Conservation (phyloP, 2,888 invertebrate genomes). For the Nemoura dubitans region DNA sequence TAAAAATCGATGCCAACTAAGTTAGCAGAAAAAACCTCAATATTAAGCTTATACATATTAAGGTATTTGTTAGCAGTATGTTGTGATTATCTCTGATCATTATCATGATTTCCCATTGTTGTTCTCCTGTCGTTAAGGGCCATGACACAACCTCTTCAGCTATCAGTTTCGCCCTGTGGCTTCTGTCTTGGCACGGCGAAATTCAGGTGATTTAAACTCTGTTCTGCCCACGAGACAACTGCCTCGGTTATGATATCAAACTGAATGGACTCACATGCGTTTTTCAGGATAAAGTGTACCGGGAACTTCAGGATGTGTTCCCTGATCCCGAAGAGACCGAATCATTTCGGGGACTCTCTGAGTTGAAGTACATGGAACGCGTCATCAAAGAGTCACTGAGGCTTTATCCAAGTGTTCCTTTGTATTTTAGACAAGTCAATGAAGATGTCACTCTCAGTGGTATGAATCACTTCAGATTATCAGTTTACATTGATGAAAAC, state of each 20-base stretch:
- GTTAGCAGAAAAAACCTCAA: too few species aligned
- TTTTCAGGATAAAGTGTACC: conserved; percentile 60
- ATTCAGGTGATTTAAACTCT: conserved; percentile 54
- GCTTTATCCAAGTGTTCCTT: conserved; percentile 72
- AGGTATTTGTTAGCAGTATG: too few species aligned
- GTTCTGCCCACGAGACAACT: neutral
- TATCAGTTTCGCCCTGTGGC: conserved; percentile 53
- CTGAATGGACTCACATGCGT: too few species aligned
- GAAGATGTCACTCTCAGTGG: conserved; percentile 49
- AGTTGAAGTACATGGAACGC: conserved; percentile 73
- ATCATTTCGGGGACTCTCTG: conserved; percentile 67
- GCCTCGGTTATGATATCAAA: neutral
- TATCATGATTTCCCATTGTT: too few species aligned
- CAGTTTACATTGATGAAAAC: too few species aligned
- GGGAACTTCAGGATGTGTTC: conserved; percentile 64
- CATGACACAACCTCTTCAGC: conserved; percentile 56
- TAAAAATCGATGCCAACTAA: too few species aligned
- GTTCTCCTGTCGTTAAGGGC: conserved; percentile 50
- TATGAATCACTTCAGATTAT: neutral
- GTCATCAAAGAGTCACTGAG: conserved; percentile 75
- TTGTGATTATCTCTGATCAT: too few species aligned
- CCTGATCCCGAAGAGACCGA: conserved; percentile 61
- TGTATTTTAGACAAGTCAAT: conserved; percentile 50
- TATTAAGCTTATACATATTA: too few species aligned
- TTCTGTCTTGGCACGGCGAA: conserved; percentile 55